phyloP scores from a whole-genome alignment of 1,140 invertebrate genomes.

The Adoxophyes honmai region DNA sequence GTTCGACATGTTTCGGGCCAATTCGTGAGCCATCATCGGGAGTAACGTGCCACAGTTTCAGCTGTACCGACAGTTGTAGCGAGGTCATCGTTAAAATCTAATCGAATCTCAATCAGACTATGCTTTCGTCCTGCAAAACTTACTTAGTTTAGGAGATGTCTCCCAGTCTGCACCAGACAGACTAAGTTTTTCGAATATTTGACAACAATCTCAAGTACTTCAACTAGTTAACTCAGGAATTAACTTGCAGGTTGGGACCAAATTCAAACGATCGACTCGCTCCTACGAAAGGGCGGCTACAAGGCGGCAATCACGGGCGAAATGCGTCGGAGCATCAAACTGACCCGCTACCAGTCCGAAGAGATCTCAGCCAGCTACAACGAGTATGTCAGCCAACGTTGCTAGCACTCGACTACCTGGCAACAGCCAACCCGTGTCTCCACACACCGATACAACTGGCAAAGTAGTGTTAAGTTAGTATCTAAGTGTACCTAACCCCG shows the following conservation, averaged over 20 bases:
- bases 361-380: slow-evolving; percentile 75
- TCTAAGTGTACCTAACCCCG: slow-evolving; percentile 53
- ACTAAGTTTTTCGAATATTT: no score
- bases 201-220: no score
- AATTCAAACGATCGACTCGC: slow-evolving; percentile 97
- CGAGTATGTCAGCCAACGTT: slow-evolving; percentile 67
- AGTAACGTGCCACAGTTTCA: no score
- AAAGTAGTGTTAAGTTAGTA: slow-evolving; percentile 45
- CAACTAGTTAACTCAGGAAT: no score
- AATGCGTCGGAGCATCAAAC: slow-evolving; percentile 90
- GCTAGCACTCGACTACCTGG: slow-evolving; percentile 63
- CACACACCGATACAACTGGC: slow-evolving; percentile 27
- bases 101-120: no score
- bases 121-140: no score
- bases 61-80: no score
- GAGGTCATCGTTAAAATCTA: no score
- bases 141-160: no score
- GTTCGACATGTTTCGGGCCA: no score
- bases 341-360: slow-evolving; percentile 93
- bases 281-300: slow-evolving; percentile 97
- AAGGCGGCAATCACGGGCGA: slow-evolving; percentile 94
- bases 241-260: slow-evolving; percentile 94
- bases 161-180: no score
- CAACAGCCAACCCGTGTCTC: slow-evolving; percentile 17
- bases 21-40: no score